Conservation (phyloP, 2,888 invertebrate genomes). For the Cordilura impudica region DNA sequence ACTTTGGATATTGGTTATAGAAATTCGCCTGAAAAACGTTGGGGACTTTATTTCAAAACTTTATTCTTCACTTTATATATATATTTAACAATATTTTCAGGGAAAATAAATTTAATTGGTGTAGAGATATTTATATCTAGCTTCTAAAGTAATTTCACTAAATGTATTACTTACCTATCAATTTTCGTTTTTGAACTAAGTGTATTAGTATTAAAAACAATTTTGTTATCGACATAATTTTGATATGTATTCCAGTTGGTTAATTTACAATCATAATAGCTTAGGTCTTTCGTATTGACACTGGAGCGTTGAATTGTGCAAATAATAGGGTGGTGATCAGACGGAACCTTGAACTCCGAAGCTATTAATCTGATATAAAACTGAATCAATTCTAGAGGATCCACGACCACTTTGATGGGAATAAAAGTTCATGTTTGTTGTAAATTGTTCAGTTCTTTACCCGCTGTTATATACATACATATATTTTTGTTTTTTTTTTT, state of each 20-base stretch:
- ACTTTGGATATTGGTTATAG: too few species aligned
- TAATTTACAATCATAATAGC: neutral
- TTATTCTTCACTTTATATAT: too few species aligned
- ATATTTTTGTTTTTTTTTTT: neutral
- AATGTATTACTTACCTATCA: conserved; percentile 7
- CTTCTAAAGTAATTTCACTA: neutral
- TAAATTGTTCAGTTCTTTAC: neutral
- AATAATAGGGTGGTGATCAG: conserved; percentile 12
- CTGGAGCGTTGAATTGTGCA: neutral
- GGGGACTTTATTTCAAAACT: too few species aligned
- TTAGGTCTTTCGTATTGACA: neutral
- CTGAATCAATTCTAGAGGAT: conserved; percentile 7
- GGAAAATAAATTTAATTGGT: neutral
- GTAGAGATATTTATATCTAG: neutral
- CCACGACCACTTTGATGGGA: neutral
- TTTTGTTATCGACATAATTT: conserved; percentile 2
- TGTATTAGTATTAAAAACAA: neutral
- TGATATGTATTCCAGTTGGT: neutral
- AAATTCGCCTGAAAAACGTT: too few species aligned
- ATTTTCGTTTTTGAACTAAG: neutral
- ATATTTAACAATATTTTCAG: neutral
- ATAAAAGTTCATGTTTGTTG: conserved; percentile 7
- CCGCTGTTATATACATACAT: too few species aligned
- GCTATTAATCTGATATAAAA: neutral
- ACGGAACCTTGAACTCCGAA: neutral